Base-by-base conservation (phyloP, 2,888 invertebrate genomes). In the Drosophila bunnanda region DNA sequence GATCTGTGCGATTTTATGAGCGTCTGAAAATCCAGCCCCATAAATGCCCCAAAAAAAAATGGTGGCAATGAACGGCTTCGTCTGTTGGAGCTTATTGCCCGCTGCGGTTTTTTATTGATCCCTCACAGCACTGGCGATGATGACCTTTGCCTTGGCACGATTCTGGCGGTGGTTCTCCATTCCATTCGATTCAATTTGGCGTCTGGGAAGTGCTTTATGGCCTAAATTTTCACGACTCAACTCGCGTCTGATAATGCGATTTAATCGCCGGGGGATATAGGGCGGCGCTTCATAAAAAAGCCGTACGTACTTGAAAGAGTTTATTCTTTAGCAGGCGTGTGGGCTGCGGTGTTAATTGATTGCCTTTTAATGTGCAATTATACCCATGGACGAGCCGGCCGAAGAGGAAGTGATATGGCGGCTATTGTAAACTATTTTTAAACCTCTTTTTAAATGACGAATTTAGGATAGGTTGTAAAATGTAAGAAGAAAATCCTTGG, bases 331-430 rank as follows among this genome's bases (percentile, higher is more conserved):
- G 48, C 9, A 15, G 46, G 20, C 28, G 52, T 52, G 52, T 44
- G 38, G 62, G 48, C 9, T 17, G 46, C 52, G 57, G 52, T 41
- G 62, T 52, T 71, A 76, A 70, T 82, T 79, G 82, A 79, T 76
- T 68, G 58, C 46, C 52, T 32, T 82, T 77, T 83, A 86, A 80
- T 83, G 60, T 72, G 72, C 72, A 69, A 69, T 69, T 69, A 69
- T 69, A 69, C 17, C 48, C 22, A 44, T 44, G 17, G 30, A n/a
- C 41, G 53, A 17, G n/a, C 1, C 9, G 15, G 15, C 10, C 7
- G 17, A 65, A n/a, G 32, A 48, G 70, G 46, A 70, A 34, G 39
- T 20, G 46, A 28, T 62, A 44, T 43, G 22, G 36, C n/a, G 17
- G 61, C n/a, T 17, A n/a, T 6, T 34, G 48, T 64, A 64, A 64